phyloP scores from a whole-genome alignment of 2,113 vertebrate genomes.

The Pseudolaguvia tuberculata region DNA sequence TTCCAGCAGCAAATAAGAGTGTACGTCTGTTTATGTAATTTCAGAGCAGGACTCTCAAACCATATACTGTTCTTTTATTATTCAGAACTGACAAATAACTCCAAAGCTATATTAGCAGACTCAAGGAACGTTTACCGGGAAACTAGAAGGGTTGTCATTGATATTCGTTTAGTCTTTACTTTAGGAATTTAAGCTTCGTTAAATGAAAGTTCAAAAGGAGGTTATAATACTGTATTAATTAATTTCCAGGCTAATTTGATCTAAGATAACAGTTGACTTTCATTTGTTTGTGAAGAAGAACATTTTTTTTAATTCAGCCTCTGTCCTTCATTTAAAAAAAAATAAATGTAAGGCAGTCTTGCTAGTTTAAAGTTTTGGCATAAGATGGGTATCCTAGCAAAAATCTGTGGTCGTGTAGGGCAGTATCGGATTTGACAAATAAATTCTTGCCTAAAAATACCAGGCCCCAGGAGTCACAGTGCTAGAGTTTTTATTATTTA shows the following conservation, averaged over 20 bases:
- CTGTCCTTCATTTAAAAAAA: neutral
- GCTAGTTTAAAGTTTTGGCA: neutral
- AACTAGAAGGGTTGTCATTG: constrained; percentile 25
- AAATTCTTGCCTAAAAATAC: constrained; percentile 39
- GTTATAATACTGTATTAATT: constrained; percentile 35
- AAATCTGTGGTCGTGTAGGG: neutral
- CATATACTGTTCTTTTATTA: constrained; percentile 8
- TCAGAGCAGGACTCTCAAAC: neutral
- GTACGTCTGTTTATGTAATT: neutral
- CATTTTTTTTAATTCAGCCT: neutral
- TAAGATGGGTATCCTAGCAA: neutral
- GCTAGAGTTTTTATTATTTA: constrained; percentile 48
- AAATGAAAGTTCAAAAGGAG: constrained; percentile 13
- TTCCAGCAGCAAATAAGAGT: constrained; percentile 74
- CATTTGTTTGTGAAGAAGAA: neutral
- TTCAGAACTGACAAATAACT: constrained; percentile 1
- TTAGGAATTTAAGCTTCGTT: constrained; percentile 1
- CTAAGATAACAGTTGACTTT: neutral
- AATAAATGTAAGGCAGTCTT: neutral
- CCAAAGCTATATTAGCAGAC: constrained; percentile 37
- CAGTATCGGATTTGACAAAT: constrained; percentile 30
- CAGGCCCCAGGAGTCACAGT: constrained; percentile 34
- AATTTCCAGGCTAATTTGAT: neutral
- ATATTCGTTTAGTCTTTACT: constrained; percentile 27
- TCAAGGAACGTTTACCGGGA: constrained; percentile 30